Evolutionary conservation across 2,797 vertebrate genomes (phyloP).

Genomic region (Heteromormyrus szaboi): DNA sequence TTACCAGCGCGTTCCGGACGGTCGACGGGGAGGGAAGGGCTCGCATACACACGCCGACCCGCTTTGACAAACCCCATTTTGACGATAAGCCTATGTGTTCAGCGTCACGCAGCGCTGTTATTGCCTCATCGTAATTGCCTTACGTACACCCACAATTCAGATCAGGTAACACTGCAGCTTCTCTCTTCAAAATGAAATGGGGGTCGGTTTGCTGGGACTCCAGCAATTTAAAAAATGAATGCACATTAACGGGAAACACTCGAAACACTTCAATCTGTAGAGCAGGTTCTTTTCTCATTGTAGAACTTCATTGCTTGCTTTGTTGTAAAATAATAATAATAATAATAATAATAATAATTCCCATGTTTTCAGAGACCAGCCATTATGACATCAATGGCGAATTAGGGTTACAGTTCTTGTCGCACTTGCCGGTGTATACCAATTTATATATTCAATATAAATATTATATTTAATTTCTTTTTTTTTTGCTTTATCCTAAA

Average conservation of each 20-base stretch:
- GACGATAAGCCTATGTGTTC: neutral
- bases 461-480: neutral
- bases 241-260: neutral
- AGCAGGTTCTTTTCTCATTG: neutral
- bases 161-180: neutral
- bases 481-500: neutral
- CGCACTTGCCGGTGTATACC: neutral
- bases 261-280: neutral
- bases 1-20: slow-evolving; percentile 53
- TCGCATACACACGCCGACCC: neutral
- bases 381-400: neutral
- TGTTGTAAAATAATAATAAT: neutral
- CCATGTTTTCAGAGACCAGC: neutral
- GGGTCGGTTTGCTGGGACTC: neutral
- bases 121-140: slow-evolving; percentile 9
- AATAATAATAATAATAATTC: neutral
- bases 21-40: slow-evolving; percentile 36
- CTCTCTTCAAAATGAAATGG: neutral
- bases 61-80: neutral
- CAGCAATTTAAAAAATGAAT: neutral
- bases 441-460: neutral
- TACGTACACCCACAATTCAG: neutral
- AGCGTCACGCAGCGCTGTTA: neutral
- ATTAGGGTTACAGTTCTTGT: neutral
- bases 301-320: neutral